Evolutionary conservation across 2,797 vertebrate genomes (phyloP), one percentile per base, ranked within the genome.

Genomic region (Pseudochromis fuscus): DNA sequence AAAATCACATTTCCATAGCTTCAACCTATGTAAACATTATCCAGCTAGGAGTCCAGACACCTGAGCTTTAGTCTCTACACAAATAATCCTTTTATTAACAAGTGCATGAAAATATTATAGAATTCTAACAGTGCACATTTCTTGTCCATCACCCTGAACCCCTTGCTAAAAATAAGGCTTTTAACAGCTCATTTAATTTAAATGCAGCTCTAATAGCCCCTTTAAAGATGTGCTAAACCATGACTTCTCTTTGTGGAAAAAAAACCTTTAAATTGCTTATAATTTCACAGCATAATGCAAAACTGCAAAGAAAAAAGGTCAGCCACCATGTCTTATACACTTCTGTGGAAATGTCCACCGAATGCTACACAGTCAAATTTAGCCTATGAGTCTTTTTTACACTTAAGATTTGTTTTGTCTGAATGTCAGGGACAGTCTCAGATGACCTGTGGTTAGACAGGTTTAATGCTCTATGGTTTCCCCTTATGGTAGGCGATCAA

Each of bases 161-260:
- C 28, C 28, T 56, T 70, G 60, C 64, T 74, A 25, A 59, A 78
- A 70, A 45, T 23, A 15, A 4, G 44, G 1, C 0, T 70, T 82
- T 80, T 42, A 88, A 84, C 79, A 86, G 84, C 83, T 89, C 85
- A 87, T 92, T 91, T 85, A 38, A 79, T 59, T 35, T 61, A 85
- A 90, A 80, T 45, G 23, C 37, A 45, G 61, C 67, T 72, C 68
- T 83, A 89, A 81, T 78, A 70, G 80, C 67, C 51, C 63, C 72
- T 82, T 86, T 80, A 55, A 64, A 81, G 50, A 65, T 56, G 31
- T 40, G 28, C 45, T 64, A 58, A 63, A 64, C 46, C 72, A 12
- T 80, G 62, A 72, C 48, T 60, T 89, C 79, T 59, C 55, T 72
- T 67, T 50, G 40, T 67, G 50, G 4, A 18, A 12, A 45, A 67